Base-by-base conservation (phyloP, 2,888 invertebrate genomes). In the Sphinx pinastri region DNA sequence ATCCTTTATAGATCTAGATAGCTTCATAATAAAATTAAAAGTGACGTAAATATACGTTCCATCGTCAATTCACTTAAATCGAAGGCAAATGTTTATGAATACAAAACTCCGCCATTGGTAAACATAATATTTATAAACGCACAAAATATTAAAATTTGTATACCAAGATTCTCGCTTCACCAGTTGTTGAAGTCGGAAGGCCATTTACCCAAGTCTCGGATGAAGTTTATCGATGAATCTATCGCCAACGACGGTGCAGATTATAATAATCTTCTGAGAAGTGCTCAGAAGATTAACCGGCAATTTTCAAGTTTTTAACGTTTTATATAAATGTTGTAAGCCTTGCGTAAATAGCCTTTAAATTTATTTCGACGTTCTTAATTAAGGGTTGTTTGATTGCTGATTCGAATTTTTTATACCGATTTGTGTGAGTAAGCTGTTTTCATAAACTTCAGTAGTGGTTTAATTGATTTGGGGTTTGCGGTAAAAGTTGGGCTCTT, bases 151-250 rank as follows among this genome's bases (percentile, higher is more conserved):
- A 47, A 47, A 47, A 63, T 63, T 47, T 47, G 47, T 47, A 16
- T 63, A 19, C 12, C 13, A 68, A 70, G 70, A 73, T 77, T 74
- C 74, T 72, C 73, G 74, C 69, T 77, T 74, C 60, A 72, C 77
- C 77, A 80, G 78, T 78, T 78, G 77, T 71, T 70, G 75, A 72
- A 76, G 77, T 77, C 75, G 76, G 47, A 63, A 49, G 63, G 60
- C 60, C 77, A 79, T 75, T 81, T 79, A 77, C 75, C 72, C 73
- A 71, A 76, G 75, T 75, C 74, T 72, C 73, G 74, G 74, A 75
- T 75, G 76, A 79, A 79, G 77, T 81, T 81, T 80, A 82, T 82
- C 80, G 77, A 73, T 76, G 76, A 80, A 79, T 77, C 76, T 75
- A 81, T 83, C 81, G 74, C 63, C 19, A 47, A 74, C 77, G 74